These are phyloP conservation scores for Chelonia mydas DNA, from an alignment of 2,797 vertebrate species.

Conservation along the genomic window DNA sequence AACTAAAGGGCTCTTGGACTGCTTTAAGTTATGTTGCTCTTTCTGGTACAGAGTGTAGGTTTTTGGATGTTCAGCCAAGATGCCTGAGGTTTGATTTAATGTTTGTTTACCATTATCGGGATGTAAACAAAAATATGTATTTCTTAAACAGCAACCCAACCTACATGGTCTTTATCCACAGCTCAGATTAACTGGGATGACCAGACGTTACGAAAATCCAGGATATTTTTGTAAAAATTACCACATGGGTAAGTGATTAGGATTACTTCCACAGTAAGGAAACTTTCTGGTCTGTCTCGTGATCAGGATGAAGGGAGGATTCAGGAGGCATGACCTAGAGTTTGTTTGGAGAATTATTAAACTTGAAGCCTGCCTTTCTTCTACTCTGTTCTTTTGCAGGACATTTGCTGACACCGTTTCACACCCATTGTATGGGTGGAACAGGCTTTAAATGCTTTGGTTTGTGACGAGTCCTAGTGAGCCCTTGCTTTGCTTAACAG, in stretches of 20 bases:
- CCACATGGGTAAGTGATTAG: neutral
- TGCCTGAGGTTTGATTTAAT: neutral
- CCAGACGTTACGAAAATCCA: neutral
- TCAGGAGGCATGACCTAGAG: neutral
- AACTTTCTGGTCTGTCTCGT: neutral
- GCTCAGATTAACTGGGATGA: neutral
- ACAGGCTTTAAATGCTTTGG: neutral
- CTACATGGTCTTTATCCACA: neutral
- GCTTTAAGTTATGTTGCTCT: neutral
- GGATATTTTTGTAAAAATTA: neutral
- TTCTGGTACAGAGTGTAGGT: neutral
- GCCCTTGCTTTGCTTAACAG: neutral
- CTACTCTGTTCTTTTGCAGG: neutral
- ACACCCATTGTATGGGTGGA: neutral
- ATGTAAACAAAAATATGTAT: neutral
- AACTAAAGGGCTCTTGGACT: neutral
- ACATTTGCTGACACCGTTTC: neutral
- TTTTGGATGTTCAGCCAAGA: neutral
- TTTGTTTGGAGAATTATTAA: neutral
- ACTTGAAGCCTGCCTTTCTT: neutral
- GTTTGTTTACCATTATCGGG: neutral
- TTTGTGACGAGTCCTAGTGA: neutral
- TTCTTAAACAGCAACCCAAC: neutral
- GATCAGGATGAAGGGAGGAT: neutral
- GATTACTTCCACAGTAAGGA: neutral